These are phyloP conservation scores for Bubo blakistoni DNA, from an alignment of 2,113 vertebrate species.

Conservation along the genomic window DNA sequence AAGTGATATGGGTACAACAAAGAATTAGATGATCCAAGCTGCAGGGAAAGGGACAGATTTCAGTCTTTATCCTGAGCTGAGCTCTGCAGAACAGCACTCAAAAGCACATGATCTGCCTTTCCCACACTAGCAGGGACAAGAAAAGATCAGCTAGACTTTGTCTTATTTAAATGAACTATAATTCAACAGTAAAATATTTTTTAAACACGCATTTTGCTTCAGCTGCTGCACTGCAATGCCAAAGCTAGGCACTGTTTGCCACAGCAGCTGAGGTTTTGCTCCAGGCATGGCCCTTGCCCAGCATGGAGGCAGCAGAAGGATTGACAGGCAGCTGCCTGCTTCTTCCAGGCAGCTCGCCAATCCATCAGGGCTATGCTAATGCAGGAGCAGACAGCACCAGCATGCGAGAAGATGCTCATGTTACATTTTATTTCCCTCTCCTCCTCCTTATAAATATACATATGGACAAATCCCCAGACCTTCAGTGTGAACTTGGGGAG, in stretches of 20 bases:
- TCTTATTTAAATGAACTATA: background rate
- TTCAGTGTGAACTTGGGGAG: background rate
- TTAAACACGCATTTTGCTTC: background rate
- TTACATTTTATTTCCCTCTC: accelerated
- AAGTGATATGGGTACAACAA: background rate
- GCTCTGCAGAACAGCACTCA: background rate
- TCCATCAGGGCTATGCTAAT: background rate
- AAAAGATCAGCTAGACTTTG: background rate
- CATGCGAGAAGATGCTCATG: background rate
- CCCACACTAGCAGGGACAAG: background rate
- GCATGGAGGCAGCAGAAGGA: background rate
- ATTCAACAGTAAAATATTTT: background rate
- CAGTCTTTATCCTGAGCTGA: background rate
- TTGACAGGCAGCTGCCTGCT: background rate
- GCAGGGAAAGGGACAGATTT: background rate
- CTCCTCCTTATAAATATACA: background rate
- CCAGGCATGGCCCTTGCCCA: background rate
- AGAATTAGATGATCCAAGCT: background rate
- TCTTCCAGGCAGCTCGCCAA: background rate
- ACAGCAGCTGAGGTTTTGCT: background rate
- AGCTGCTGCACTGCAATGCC: background rate
- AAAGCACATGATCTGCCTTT: background rate
- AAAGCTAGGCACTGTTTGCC: background rate
- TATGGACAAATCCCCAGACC: background rate
- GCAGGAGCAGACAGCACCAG: background rate